Evolutionary conservation across 2,888 invertebrate species (phyloP).

Genomic region (Petrolisthes cinctipes): DNA sequence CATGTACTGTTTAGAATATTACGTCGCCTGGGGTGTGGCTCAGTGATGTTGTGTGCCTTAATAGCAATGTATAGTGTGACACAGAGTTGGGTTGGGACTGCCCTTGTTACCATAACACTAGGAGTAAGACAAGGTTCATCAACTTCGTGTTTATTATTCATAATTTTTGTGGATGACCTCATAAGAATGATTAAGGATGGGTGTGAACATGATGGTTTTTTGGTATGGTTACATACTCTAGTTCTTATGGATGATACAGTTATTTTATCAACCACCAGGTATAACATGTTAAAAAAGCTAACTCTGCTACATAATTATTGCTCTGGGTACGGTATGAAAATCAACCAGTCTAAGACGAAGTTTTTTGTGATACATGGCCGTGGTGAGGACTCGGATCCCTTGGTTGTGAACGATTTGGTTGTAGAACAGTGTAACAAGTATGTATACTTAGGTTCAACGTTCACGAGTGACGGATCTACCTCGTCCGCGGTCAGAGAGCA

Average conservation of each 20-base stretch:
- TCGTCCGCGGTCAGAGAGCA: constrained; percentile 27
- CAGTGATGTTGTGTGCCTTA: constrained; percentile 5
- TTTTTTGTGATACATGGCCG: constrained; percentile 17
- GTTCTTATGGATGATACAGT: constrained; percentile 19
- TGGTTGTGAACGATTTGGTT: constrained; percentile 9
- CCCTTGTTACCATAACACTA: background rate
- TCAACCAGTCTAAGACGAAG: constrained; percentile 10
- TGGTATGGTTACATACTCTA: background rate
- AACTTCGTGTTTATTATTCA: background rate
- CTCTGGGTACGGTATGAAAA: constrained; percentile 17
- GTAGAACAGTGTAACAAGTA: constrained; percentile 17
- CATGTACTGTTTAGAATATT: background rate
- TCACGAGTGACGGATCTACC: constrained; percentile 20
- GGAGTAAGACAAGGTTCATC: constrained; percentile 29
- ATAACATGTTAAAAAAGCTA: background rate
- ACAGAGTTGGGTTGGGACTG: background rate
- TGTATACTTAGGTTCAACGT: constrained; percentile 20
- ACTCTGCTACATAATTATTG: background rate
- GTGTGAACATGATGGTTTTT: constrained; percentile 11
- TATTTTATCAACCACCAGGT: background rate
- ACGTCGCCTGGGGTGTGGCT: constrained; percentile 5
- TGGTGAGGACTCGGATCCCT: constrained; percentile 1
- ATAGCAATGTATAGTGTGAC: background rate
- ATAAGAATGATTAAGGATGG: constrained; percentile 10
- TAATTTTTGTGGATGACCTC: background rate